Evolutionary conservation across 2,888 invertebrate species (phyloP).

Genomic region (Cecidostiba fungosa): DNA sequence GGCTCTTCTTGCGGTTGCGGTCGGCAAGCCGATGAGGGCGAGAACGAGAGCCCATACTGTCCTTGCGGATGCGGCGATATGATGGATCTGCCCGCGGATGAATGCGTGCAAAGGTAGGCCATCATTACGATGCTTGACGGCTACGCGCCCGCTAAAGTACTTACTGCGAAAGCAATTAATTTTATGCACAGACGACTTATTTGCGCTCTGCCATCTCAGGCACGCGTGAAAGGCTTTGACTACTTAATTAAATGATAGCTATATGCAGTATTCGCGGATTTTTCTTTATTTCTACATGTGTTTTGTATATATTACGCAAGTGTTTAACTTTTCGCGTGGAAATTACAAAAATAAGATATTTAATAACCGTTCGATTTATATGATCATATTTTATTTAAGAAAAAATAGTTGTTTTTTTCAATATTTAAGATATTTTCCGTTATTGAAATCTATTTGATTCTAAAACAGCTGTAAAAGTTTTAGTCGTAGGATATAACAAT

Average conservation of each 20-base stretch:
- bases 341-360: not conserved
- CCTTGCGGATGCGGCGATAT: conserved; percentile 59
- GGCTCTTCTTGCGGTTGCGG: conserved; percentile 49
- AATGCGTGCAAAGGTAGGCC: conserved; percentile 21
- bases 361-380: too few species aligned
- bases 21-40: not conserved
- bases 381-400: not conserved
- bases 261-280: not conserved
- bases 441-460: not conserved
- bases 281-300: not conserved
- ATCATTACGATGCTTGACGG: not conserved
- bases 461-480: too few species aligned
- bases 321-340: not conserved
- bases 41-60: conserved; percentile 6
- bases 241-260: not conserved
- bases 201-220: not conserved
- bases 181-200: not conserved
- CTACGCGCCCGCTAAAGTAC: not conserved
- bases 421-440: not conserved
- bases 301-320: not conserved
- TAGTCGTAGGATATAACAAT: too few species aligned
- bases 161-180: not conserved
- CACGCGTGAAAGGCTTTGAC: not conserved
- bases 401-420: not conserved
- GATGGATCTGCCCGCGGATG: conserved; percentile 1